Evolutionary conservation across 2,888 invertebrate genomes (phyloP), one percentile per base, ranked within the genome.

Genomic region (Pilophorus perplexus): DNA sequence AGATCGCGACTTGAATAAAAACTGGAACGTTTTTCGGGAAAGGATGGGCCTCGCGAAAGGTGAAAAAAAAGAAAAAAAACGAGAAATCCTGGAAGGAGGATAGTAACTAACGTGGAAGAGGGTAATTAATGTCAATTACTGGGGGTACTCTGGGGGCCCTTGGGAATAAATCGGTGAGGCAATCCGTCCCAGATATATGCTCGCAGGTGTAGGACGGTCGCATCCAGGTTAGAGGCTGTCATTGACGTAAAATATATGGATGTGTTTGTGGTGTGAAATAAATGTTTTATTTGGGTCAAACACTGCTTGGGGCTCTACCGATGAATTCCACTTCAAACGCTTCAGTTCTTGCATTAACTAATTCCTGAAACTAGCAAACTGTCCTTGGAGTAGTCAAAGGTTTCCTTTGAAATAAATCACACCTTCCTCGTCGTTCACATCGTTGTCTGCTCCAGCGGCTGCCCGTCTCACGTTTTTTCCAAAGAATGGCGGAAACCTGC

Each of bases 101-200:
- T 48, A 44, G 62, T 62, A 62, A 62, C 62, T 62, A 62, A 62
- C 62, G 28, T 62, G 46, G 62, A 62, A 46, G 46, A 62, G 46
- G 62, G 46, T 62, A 62, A 62, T 62, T 62, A 62, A 62, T 46
- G 62, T 62, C 62, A 62, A 62, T 62, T 62, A 62, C 62, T 10
- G 62, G 38, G n/a, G 28, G 40, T 22, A 25, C 18, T 23, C 14
- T 23, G 33, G 48, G 55, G 38, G 42, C n/a, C n/a, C n/a, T n/a
- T 10, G 3, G 12, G 55, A 62, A 62, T 62, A 62, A 62, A 62
- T 62, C 48, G 59, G 42, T 33, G 23, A 22, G 42, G 38, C 59
- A 62, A 62, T 55, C 55, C 62, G 62, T 62, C 62, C 62, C 62
- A 62, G 48, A 55, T 37, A 38, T 38, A 38, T 38, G 42, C 20